Evolutionary conservation across 2,888 invertebrate species (phyloP).

Genomic region (Philonicus albiceps): DNA sequence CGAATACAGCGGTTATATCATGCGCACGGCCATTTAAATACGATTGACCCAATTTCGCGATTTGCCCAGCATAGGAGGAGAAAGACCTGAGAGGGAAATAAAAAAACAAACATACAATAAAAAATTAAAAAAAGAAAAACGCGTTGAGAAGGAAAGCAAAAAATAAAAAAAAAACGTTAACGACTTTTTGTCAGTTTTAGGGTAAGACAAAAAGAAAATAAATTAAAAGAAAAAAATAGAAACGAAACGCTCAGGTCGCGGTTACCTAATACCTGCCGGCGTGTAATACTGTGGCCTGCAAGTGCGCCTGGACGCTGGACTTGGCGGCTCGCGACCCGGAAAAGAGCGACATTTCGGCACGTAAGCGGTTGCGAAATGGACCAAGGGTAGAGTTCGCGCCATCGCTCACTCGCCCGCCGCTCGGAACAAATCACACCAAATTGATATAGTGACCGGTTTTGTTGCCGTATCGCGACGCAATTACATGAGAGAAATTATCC

Average conservation of each 20-base stretch:
- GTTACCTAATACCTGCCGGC: constrained; percentile 7
- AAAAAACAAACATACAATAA: neutral
- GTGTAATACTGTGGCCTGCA: neutral
- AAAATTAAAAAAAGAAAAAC: constrained; percentile 2
- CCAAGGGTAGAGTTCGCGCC: constrained; percentile 1
- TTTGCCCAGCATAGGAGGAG: neutral
- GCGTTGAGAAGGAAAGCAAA: constrained; percentile 9
- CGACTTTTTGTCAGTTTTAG: constrained; percentile 9
- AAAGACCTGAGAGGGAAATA: neutral
- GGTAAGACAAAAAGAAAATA: neutral
- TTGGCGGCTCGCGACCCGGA: neutral
- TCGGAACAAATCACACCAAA: neutral
- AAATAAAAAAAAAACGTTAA: neutral
- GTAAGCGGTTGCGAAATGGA: neutral
- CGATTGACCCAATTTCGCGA: constrained; percentile 46
- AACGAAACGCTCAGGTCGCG: neutral
- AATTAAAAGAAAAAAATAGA: neutral
- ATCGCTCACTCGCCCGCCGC: neutral
- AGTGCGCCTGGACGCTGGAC: neutral
- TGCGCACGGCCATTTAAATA: constrained; percentile 47
- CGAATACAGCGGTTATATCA: constrained; percentile 47
- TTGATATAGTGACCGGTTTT: neutral
- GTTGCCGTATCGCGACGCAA: neutral
- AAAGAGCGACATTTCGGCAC: neutral
- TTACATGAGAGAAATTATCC: neutral